These are phyloP conservation scores for Eupithecia vulgata DNA, from an alignment of 2,888 invertebrate genomes.

Conservation along the genomic window DNA sequence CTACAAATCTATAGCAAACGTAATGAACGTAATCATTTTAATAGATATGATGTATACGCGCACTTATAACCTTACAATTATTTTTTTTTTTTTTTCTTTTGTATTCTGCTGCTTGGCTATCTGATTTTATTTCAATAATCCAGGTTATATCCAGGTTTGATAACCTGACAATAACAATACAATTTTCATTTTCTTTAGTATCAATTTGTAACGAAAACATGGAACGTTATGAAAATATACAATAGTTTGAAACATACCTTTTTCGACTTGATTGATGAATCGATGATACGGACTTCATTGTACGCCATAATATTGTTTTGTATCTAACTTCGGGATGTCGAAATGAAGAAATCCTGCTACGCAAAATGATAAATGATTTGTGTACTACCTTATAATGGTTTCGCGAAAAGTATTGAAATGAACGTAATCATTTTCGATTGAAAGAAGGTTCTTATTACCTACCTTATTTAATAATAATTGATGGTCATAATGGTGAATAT, in stretches of 20 bases:
- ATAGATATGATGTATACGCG: too few species aligned
- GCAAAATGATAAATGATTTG: constrained; percentile 42
- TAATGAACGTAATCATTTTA: too few species aligned
- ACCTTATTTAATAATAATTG: constrained; percentile 5
- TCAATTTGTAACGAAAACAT: constrained; percentile 24
- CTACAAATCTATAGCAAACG: too few species aligned
- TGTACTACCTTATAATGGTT: constrained; percentile 31
- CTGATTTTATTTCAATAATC: too few species aligned
- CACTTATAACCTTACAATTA: too few species aligned
- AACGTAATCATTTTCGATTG: constrained; percentile 13
- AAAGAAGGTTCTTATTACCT: constrained; percentile 13
- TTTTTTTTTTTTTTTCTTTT: too few species aligned
- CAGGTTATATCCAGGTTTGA: too few species aligned
- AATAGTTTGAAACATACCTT: constrained; percentile 45
- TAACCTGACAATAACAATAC: too few species aligned
- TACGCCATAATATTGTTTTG: constrained; percentile 43
- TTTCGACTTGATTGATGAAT: constrained; percentile 49
- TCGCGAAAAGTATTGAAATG: constrained; percentile 20
- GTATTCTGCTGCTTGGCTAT: too few species aligned
- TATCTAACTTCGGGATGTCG: constrained; percentile 40
- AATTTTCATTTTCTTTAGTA: not conserved
- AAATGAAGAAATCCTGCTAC: constrained; percentile 42
- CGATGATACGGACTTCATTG: constrained; percentile 44
- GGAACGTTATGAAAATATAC: constrained; percentile 38
- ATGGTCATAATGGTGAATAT: not conserved